These are phyloP conservation scores for Micoletzkya japonica DNA, from an alignment of 2,888 invertebrate genomes.

Conservation along the genomic window DNA sequence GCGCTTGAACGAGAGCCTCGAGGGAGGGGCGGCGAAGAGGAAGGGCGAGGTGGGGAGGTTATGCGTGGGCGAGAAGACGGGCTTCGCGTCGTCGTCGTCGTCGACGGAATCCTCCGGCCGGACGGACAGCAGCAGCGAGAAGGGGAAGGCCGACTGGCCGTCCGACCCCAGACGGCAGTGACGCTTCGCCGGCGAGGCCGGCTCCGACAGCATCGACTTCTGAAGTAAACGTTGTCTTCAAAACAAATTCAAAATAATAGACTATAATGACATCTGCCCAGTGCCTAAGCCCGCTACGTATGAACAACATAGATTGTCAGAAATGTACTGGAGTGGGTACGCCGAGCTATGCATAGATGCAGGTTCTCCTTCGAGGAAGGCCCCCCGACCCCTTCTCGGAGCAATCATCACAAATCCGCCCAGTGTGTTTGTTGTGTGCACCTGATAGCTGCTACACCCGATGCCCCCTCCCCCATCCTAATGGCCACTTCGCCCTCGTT, in stretches of 20 bases:
- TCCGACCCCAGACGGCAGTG: conserved; percentile 6
- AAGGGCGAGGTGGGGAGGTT: conserved; percentile 27
- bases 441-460: too few relatives aligned
- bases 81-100: not conserved
- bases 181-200: not conserved
- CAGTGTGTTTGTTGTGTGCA: too few relatives aligned
- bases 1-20: conserved; percentile 37
- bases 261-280: too few relatives aligned
- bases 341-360: too few relatives aligned
- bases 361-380: too few relatives aligned
- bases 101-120: conserved; percentile 2
- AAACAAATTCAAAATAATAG: not conserved
- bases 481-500: too few relatives aligned
- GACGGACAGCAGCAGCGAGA: conserved; percentile 25
- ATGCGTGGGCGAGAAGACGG: conserved; percentile 29
- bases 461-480: too few relatives aligned
- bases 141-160: not conserved
- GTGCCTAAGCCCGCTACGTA: too few relatives aligned
- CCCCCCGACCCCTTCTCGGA: too few relatives aligned
- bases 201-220: not conserved
- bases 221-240: not conserved
- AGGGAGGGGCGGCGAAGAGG: conserved; percentile 32
- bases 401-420: too few relatives aligned
- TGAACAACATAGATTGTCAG: too few relatives aligned
- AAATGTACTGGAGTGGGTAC: too few relatives aligned